Percentiles rank a stretch among this genome's conserved stretches.
phyloP scores from a whole-genome alignment of 1,140 invertebrate genomes.

The Gonioctena quinquepunctata region DNA sequence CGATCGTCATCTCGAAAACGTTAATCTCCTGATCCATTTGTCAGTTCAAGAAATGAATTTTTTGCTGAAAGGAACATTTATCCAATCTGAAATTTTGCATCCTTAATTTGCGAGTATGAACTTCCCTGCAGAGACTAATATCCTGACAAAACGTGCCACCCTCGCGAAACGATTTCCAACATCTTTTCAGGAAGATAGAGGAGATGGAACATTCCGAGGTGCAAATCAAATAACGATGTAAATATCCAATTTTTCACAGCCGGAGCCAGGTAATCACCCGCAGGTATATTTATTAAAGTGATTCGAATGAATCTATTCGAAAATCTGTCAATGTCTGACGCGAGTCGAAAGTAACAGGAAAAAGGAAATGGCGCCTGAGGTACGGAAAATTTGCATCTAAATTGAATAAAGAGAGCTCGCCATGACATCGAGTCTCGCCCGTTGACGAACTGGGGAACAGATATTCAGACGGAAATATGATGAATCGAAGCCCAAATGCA shows the following conservation, averaged over 20 bases:
- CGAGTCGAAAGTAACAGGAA: slow-evolving; percentile 33
- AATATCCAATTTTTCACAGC: background rate
- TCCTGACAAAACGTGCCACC: background rate
- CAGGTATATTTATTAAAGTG: slow-evolving; percentile 30
- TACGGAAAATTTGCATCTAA: slow-evolving; percentile 38
- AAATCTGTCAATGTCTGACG: slow-evolving; percentile 40
- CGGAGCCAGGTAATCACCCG: slow-evolving; percentile 4
- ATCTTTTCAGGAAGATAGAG: background rate
- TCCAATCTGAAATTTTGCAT: background rate
- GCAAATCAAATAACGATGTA: slow-evolving; percentile 3
- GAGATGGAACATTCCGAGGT: background rate
- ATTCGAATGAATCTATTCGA: slow-evolving; percentile 30
- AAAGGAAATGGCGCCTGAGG: slow-evolving; percentile 33
- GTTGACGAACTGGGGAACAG: slow-evolving; percentile 18
- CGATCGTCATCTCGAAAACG: background rate
- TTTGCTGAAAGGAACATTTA: background rate
- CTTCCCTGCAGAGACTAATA: background rate
- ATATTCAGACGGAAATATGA: slow-evolving; percentile 31
- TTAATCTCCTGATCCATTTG: background rate
- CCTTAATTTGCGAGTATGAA: background rate
- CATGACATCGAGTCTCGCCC: background rate
- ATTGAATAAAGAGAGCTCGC: slow-evolving; percentile 37
- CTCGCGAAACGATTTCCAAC: background rate
- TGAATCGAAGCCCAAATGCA: slow-evolving; percentile 32
- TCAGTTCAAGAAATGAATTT: background rate